Base-by-base conservation (phyloP, 2,797 vertebrate genomes). In the Buceros bicornis region DNA sequence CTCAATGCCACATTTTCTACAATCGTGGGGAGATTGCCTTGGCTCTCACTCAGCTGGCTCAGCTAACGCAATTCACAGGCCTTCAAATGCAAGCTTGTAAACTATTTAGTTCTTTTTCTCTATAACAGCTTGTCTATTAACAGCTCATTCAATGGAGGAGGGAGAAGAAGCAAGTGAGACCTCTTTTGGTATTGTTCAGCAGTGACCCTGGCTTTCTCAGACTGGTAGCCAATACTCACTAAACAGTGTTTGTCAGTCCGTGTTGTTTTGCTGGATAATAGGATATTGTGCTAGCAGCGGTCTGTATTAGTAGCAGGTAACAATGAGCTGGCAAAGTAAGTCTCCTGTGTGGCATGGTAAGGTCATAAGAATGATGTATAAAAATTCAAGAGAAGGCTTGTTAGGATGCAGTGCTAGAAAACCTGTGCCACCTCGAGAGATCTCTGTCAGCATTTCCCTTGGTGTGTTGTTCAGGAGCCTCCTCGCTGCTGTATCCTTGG, bases 101-200 rank as follows among this genome's bases (percentile, higher is more conserved):
- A 97, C 93, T 96, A 85, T 95, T 96, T 95, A 93, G 84, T 94
- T 96, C 92, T 96, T 85, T 97, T 95, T 95, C 97, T 95, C 90
- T 78, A 74, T 93, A 97, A 94, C 92, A 97, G 90, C 94, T 96
- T 97, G 96, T 97, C 96, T 97, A 97, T 96, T 97, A 96, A 94
- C 88, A 92, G 90, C 93, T 95, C 73, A 88, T 95, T 97, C 95
- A 96, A 89, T 77, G 93, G 92, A 96, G 89, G 93, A 89, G 93
- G 94, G 37, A 91, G 90, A 92, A 96, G 95, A 66, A 95, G 84
- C 96, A 83, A 88, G 90, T 82, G 95, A 96, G 92, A 95, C 74
- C 84, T 92, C 87, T 97, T 93, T 93, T 50, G 93, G 82, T 83
- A 96, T 95, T 97, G 92, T 97, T 95, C 93, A 87, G 84, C 86